A percentile compares a stretch with the other conserved stretches of the same genome.
Evolutionary conservation across 1,140 invertebrate genomes (phyloP).

Genomic region (Hydropsyche tenuis): DNA sequence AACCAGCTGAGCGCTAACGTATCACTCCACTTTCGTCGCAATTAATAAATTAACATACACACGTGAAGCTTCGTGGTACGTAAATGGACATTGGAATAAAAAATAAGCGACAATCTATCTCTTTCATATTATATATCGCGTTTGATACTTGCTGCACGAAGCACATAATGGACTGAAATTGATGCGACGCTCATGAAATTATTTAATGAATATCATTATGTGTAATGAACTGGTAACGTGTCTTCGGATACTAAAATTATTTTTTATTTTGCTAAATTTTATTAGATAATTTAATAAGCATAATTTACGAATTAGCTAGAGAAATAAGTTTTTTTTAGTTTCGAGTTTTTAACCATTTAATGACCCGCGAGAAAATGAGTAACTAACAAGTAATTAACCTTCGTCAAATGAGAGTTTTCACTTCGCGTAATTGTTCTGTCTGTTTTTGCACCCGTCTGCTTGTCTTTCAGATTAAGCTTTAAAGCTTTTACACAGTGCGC

Average conservation of each 20-base stretch:
- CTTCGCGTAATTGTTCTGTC: too few species aligned
- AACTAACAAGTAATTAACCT: too few species aligned
- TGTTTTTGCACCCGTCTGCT: too few species aligned
- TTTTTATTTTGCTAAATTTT: too few species aligned
- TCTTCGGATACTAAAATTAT: not conserved
- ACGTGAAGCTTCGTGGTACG: not conserved
- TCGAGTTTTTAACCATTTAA: too few species aligned
- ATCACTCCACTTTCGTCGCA: conserved; percentile 25
- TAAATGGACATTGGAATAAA: not conserved
- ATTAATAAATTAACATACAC: conserved; percentile 40
- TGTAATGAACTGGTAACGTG: conserved; percentile 10
- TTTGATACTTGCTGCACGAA: not conserved
- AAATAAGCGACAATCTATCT: not conserved
- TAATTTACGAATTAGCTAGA: too few species aligned
- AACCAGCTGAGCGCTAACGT: conserved; percentile 29
- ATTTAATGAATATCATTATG: conserved; percentile 26
- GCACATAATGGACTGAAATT: not conserved
- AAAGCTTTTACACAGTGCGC: too few species aligned
- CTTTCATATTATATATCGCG: not conserved
- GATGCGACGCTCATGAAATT: conserved; percentile 7
- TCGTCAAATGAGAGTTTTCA: too few species aligned
- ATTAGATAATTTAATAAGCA: too few species aligned
- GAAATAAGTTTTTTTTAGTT: too few species aligned
- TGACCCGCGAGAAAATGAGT: too few species aligned
- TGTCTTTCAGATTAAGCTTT: too few species aligned